Evolutionary conservation across 2,113 vertebrate species (phyloP).

Genomic region (Mobula birostris): DNA sequence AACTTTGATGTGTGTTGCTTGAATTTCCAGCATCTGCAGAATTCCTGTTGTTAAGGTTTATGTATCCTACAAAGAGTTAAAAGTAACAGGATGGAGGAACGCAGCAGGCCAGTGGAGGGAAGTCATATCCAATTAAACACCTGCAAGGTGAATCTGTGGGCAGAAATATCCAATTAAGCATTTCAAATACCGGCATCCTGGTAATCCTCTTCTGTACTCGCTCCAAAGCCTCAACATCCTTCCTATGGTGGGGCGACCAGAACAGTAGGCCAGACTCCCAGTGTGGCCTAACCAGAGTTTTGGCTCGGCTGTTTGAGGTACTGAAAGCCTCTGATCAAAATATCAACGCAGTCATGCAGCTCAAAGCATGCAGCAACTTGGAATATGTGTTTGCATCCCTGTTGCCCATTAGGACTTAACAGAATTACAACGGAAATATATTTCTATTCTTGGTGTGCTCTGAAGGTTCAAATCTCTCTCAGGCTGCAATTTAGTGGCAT

Average conservation of each 20-base stretch:
- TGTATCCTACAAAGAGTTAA: not conserved
- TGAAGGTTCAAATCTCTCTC: not conserved
- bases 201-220: too few species aligned
- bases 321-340: not conserved
- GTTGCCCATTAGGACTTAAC: not conserved
- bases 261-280: too few species aligned
- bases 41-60: too few species aligned
- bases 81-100: not conserved
- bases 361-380: not conserved
- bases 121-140: not conserved
- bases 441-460: not conserved
- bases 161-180: not conserved
- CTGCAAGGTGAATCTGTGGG: not conserved
- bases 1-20: too few species aligned
- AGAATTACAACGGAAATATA: slow-evolving; percentile 1
- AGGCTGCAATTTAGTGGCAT: not conserved
- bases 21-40: too few species aligned
- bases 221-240: too few species aligned
- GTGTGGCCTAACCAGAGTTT: too few species aligned
- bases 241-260: too few species aligned
- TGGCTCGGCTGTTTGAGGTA: not conserved
- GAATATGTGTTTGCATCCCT: not conserved
- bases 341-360: not conserved
- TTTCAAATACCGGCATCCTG: too few species aligned
- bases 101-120: not conserved